Percentiles rank a stretch among this genome's conserved stretches.
phyloP scores from a whole-genome alignment of 1,140 invertebrate genomes.

The Bicyclus anynana region DNA sequence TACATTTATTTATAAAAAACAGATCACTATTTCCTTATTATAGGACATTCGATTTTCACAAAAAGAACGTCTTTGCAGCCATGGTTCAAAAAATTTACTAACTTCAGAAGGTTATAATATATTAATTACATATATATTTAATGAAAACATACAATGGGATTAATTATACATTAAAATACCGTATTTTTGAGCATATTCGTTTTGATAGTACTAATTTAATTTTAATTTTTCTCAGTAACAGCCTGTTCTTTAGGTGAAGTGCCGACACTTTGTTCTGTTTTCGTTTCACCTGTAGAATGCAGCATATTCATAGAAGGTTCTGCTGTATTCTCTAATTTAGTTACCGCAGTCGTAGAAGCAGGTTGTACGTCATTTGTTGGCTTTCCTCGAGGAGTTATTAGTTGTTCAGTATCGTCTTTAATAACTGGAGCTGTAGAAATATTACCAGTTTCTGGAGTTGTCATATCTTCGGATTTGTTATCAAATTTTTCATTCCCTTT shows the following conservation, averaged over 20 bases:
- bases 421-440: background rate
- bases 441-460: background rate
- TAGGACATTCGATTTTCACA: no score
- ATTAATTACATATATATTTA: no score
- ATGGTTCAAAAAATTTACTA: no score
- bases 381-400: background rate
- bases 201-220: background rate
- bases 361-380: background rate
- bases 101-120: no score
- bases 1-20: no score
- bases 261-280: no score
- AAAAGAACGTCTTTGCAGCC: no score
- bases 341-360: background rate
- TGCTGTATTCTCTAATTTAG: background rate
- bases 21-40: no score
- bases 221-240: background rate
- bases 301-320: background rate
- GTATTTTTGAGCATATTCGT: background rate
- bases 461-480: background rate
- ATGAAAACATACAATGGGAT: no score
- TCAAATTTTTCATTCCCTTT: background rate
- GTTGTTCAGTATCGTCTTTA: background rate
- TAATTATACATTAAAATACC: no score
- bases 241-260: background rate
- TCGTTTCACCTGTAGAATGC: no score